phyloP scores from a whole-genome alignment of 1,140 invertebrate species.

The Lordiphosa mommai region DNA sequence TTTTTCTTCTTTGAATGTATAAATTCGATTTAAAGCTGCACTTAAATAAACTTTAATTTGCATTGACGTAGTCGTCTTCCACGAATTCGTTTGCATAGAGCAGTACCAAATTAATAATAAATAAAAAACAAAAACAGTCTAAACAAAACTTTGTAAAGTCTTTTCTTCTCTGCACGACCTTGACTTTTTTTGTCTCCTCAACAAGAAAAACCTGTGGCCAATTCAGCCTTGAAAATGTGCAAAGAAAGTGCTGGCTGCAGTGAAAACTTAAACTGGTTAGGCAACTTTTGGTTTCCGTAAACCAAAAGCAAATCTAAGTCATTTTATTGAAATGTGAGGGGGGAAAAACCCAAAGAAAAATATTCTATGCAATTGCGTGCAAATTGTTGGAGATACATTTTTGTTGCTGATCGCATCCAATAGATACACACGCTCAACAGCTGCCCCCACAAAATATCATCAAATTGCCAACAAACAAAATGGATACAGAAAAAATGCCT shows the following conservation, averaged over 20 bases:
- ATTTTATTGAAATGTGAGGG: too few relatives aligned
- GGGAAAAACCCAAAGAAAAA: too few relatives aligned
- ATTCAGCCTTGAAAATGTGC: slow-evolving; percentile 25
- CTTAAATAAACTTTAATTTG: slow-evolving; percentile 2
- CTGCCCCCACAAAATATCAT: neutral
- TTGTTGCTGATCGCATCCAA: too few relatives aligned
- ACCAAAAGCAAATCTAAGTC: neutral
- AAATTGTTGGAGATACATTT: too few relatives aligned
- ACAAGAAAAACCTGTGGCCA: slow-evolving; percentile 25
- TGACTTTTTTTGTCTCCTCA: slow-evolving; percentile 6
- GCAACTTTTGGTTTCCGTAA: slow-evolving; percentile 17
- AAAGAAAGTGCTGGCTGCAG: slow-evolving; percentile 32
- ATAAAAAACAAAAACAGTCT: too few relatives aligned
- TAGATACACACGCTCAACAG: neutral
- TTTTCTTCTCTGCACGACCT: slow-evolving; percentile 2
- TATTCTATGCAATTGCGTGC: too few relatives aligned
- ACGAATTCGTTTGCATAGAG: too few relatives aligned
- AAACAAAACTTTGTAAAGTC: too few relatives aligned
- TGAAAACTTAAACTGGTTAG: slow-evolving; percentile 34
- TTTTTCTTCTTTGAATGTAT: neutral
- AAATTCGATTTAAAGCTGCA: slow-evolving; percentile 6
- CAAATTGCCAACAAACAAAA: slow-evolving; percentile 1
- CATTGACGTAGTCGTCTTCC: slow-evolving; percentile 17
- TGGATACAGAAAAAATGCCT: neutral
- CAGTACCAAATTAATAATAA: too few relatives aligned